Base-by-base conservation (phyloP, 2,797 vertebrate genomes). In the Notolepis coatsorum region DNA sequence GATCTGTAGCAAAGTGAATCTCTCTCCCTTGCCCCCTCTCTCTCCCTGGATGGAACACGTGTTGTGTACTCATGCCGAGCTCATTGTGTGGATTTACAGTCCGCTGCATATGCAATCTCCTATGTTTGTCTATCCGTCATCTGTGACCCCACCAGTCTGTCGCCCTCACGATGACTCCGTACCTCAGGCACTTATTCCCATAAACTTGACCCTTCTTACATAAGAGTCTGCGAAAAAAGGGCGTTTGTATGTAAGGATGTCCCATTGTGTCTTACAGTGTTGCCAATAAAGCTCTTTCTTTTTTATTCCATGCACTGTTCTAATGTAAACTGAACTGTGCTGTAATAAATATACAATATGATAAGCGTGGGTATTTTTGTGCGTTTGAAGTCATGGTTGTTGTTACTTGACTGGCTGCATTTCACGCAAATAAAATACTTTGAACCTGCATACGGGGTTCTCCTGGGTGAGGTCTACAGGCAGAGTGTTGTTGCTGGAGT, bases 321-420 rank as follows among this genome's bases (percentile, higher is more conserved):
- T 57, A 67, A 61, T 79, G 35, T 77, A 48, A 24, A 41, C 20
- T 54, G 13, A 75, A 62, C 25, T 23, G 20, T 56, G 60, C 62
- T 56, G 7, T 39, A 81, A 80, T 87, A 84, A 64, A 74, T 64
- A 54, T 67, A 48, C 23, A 58, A 43, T 52, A 12, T 12, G 12
- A 37, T 37, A 37, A 37, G 3, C 35, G 10, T n/a, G 13, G 3
- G 13, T 37, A 37, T n/a, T 37, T n/a, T 31, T 37, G 13, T 3
- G 35, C 2, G 4, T 2, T 35, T 35, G 31, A 4, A 35, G 4
- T 35, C 2, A 12, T 5, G 31, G 9, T 35, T 35, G 31, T 12
- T 35, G 31, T 35, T 35, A 35, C 13, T 9, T 13, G 31, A 13
- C 1, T 35, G 9, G 31, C 31, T 12, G n/a, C n/a, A n/a, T n/a